Evolutionary conservation across 37 sponge, comb jelly and placozoan genomes (phyloP).

Genomic region (Halichondria panicea): DNA sequence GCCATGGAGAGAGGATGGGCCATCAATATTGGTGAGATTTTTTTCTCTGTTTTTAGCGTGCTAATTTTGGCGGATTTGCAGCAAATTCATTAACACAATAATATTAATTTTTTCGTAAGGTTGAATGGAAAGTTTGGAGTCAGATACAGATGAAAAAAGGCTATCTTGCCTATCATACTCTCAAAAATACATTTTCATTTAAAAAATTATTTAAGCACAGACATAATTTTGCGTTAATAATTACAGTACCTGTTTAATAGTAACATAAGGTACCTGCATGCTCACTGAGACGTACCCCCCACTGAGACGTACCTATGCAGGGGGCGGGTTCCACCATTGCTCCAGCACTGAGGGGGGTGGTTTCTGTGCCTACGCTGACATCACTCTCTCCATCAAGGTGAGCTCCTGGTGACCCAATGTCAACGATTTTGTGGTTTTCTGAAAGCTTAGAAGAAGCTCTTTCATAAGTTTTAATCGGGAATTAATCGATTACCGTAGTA

Average conservation of each 20-base stretch:
- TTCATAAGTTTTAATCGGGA: too few species aligned
- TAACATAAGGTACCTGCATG: too few species aligned
- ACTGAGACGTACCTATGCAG: background rate
- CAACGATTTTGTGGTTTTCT: too few species aligned
- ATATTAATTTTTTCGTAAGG: background rate
- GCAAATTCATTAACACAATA: background rate
- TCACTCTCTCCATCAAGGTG: conserved; percentile 80
- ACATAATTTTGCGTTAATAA: background rate
- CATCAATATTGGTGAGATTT: conserved; percentile 77
- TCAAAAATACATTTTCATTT: too few species aligned
- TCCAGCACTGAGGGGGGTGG: conserved; percentile 77
- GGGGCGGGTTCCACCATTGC: conserved; percentile 94
- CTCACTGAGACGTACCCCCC: too few species aligned
- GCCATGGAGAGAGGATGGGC: conserved; percentile 93
- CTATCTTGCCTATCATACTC: too few species aligned
- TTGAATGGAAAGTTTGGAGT: too few species aligned
- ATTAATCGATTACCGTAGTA: too few species aligned
- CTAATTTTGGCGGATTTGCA: background rate
- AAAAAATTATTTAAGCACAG: background rate
- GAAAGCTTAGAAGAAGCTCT: too few species aligned
- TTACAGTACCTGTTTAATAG: background rate
- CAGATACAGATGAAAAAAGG: too few species aligned
- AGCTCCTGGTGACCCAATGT: too few species aligned
- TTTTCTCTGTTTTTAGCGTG: background rate
- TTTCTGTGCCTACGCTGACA: conserved; percentile 95